Evolutionary conservation across 2,113 vertebrate species (phyloP), one percentile per base, ranked within the genome.

Genomic region (Atrichornis clamosus): DNA sequence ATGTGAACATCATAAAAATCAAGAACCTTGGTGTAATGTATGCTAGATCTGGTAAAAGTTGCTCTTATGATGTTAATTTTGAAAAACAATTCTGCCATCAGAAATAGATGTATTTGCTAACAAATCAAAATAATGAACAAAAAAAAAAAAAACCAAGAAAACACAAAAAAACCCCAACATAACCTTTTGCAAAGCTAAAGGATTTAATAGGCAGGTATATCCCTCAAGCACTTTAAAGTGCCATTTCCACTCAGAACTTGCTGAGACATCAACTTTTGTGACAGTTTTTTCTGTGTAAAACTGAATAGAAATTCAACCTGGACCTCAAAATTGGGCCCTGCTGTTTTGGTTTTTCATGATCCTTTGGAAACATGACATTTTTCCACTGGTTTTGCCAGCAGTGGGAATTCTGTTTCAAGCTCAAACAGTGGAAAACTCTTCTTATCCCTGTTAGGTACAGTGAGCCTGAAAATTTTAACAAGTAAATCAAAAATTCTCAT

Each of bases 381-480:
- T 95, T 92, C 89, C 91, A 76, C 72, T 84, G 33, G 9, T 74
- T 94, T 94, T 75, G 60, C 62, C 75, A 97, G 63, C 46, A 70
- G 41, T 59, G 39, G 84, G 80, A 96, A 92, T 62, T 82, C 47
- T 84, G 74, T 87, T 86, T 84, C 76, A 77, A 85, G 23, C 33
- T 82, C 47, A 80, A 82, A 28, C 18, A 84, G 16, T 53, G 69
- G 37, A 96, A 89, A 95, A 69, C 53, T 70, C 76, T 72, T 87
- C 58, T 28, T 68, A 52, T 60, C 23, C 44, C 20, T 78, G 3
- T 58, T 69, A 92, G 41, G 44, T 74, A 35, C 5, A 14, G n/a
- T 70, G 13, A 56, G 39, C 20, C 41, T 79, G 68, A 84, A 79
- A 60, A 87, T 55, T 44, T 80, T 93, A 73, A 81, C 19, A 73